These are phyloP conservation scores for Perognathus longimembris DNA, from an alignment of 2,113 vertebrate genomes.

Conservation along the genomic window DNA sequence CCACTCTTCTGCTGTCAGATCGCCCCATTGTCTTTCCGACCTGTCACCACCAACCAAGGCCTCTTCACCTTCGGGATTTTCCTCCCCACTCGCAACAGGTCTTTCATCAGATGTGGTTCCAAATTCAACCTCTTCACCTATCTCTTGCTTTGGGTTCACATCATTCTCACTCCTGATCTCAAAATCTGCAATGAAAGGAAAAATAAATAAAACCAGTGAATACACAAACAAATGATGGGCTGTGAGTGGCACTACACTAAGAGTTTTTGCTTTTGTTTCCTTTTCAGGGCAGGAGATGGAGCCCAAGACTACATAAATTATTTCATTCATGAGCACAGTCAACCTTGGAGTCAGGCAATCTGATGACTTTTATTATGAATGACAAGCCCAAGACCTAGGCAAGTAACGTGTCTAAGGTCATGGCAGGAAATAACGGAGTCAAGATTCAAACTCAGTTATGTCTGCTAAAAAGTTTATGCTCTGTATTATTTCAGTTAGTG, in stretches of 20 bases:
- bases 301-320: neutral
- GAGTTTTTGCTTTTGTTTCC: neutral
- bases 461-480: constrained; percentile 1
- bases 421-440: neutral
- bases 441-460: constrained; percentile 13
- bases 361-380: neutral
- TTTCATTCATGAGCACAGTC: neutral
- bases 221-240: neutral
- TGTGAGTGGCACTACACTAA: neutral
- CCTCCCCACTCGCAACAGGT: constrained; percentile 55
- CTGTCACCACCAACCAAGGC: constrained; percentile 62
- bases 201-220: constrained; percentile 14
- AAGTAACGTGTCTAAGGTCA: neutral
- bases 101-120: constrained; percentile 64
- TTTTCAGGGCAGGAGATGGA: neutral
- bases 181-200: constrained; percentile 76
- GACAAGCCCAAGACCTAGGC: neutral
- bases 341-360: neutral
- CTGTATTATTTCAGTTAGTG: neutral
- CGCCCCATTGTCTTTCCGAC: constrained; percentile 74
- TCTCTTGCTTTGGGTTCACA: constrained; percentile 75
- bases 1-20: constrained; percentile 75
- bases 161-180: constrained; percentile 77
- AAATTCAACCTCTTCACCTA: constrained; percentile 72
- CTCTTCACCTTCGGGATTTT: constrained; percentile 72